Evolutionary conservation across 2,797 vertebrate genomes (phyloP).

Genomic region (Sebastes diaconus): DNA sequence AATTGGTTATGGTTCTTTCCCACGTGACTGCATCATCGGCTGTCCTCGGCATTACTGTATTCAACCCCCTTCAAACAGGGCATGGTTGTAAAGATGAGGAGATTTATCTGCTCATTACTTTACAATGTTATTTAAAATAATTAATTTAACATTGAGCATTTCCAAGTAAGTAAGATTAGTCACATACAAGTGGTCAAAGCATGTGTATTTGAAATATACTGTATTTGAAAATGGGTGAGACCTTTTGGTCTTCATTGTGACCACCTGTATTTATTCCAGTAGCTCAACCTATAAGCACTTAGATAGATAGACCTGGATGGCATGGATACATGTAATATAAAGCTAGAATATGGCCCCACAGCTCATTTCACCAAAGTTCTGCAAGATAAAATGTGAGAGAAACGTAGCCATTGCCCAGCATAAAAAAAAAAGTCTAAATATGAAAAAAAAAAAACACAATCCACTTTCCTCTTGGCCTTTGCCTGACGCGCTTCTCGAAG

Average conservation of each 20-base stretch:
- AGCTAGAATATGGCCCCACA: not conserved
- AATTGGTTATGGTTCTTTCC: too few relatives aligned
- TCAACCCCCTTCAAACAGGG: not conserved
- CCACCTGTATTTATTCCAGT: not conserved
- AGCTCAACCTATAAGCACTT: not conserved
- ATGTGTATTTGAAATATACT: not conserved
- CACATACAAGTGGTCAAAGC: not conserved
- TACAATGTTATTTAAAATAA: not conserved
- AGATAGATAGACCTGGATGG: not conserved
- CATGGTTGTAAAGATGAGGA: not conserved
- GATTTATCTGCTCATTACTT: not conserved
- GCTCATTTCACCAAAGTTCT: not conserved
- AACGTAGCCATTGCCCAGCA: not conserved
- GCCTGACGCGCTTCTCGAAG: not conserved
- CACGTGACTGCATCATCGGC: too few relatives aligned
- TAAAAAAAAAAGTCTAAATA: slow-evolving; percentile 3
- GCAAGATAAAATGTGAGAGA: not conserved
- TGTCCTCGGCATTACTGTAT: too few relatives aligned
- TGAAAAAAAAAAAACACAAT: not conserved
- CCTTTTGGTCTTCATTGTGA: not conserved
- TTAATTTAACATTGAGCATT: not conserved
- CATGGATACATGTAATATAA: not conserved
- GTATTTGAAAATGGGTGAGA: not conserved
- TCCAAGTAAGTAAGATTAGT: not conserved
- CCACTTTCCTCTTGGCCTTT: not conserved